Base-by-base conservation (phyloP, 1,140 invertebrate genomes). In the Vanessa tameamea region DNA sequence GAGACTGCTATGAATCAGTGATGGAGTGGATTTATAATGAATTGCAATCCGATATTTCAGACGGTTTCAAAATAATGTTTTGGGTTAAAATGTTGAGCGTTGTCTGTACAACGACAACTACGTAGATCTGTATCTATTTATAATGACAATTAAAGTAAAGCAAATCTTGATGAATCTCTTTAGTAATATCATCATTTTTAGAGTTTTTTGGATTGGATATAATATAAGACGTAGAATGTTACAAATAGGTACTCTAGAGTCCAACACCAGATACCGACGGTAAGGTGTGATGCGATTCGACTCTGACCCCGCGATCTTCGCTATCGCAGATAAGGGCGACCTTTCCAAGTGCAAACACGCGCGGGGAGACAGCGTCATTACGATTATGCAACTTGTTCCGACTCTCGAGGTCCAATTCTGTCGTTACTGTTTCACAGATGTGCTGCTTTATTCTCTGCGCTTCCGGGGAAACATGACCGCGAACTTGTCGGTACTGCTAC, bases 321-420 rank as follows among this genome's bases (percentile, higher is more conserved):
- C 23, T 57, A 57, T 57, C 55, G 12, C 55, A 9, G 55, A 57
- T 57, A 57, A 57, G 20, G n/a, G 55, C 11, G 55, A 57, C 55
- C 55, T 57, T 26, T 57, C 23, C 55, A 57, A 57, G 64, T 67
- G 57, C 50, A 72, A 73, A 64, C 26, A 31, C 26, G 53, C 63
- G 31, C 67, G 53, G 31, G 20, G 20, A 57, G 43, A 14, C 53
- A 26, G 23, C 55, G 55, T 57, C 55, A 50, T 26, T 65, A 43
- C 14, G 3, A 61, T 26, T 23, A 47, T 69, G 67, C 55, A 47
- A 57, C 67, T 13, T 12, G 7, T 20, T 12, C 15, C 15, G 15
- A 9, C 50, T 53, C 15, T 53, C n/a, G 50, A 53, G 37, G 37
- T 9, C 37, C 37, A 9, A 43, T 53, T n/a, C 50, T 53, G 8